phyloP scores from a whole-genome alignment of 2,113 vertebrate genomes.

The Lophura nycthemera region DNA sequence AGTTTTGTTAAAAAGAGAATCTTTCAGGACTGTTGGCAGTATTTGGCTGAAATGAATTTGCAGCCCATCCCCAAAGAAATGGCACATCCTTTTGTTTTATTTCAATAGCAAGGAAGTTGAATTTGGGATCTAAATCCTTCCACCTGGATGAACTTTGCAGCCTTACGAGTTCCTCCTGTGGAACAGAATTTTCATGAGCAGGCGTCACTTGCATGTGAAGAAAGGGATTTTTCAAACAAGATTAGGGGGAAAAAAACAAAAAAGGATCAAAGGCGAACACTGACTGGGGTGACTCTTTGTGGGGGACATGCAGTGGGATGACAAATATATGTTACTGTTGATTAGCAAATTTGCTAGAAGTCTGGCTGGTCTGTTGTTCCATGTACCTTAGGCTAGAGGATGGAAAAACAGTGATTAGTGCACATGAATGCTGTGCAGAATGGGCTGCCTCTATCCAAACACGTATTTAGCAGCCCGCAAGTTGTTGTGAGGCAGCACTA shows the following conservation, averaged over 20 bases:
- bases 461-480: slow-evolving; percentile 44
- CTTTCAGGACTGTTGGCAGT: slow-evolving; percentile 26
- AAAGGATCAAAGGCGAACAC: neutral
- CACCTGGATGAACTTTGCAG: slow-evolving; percentile 24
- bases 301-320: neutral
- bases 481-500: slow-evolving; percentile 49
- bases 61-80: slow-evolving; percentile 39
- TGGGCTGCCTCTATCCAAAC: slow-evolving; percentile 43
- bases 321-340: neutral
- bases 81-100: slow-evolving; percentile 53
- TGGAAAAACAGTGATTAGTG: neutral
- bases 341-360: neutral
- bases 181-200: slow-evolving; percentile 12
- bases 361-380: neutral
- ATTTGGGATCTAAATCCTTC: slow-evolving; percentile 52
- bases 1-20: slow-evolving; percentile 56
- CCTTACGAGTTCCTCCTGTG: slow-evolving; percentile 18
- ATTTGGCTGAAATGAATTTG: slow-evolving; percentile 50
- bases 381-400: neutral
- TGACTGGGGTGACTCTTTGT: neutral
- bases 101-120: slow-evolving; percentile 17
- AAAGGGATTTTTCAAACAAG: slow-evolving; percentile 11
- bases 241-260: neutral
- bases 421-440: neutral
- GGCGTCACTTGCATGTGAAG: neutral